Base-by-base conservation (phyloP, 2,888 invertebrate species). In the Protonemura montana region DNA sequence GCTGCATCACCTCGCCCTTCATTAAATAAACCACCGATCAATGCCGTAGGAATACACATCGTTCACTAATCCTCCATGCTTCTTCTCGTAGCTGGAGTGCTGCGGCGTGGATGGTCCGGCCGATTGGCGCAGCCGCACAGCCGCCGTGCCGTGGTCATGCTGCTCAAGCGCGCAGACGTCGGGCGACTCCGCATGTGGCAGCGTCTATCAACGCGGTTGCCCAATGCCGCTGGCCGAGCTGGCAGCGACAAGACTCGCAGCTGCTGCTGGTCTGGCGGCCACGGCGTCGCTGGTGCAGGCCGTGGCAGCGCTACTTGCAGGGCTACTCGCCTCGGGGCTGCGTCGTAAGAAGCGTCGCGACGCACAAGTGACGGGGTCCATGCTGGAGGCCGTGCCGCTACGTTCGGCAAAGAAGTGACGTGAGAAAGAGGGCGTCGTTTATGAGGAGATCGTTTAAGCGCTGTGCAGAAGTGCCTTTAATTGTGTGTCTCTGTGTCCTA, bases 131-230 rank as follows among this genome's bases (percentile, higher is more conserved):
- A 35, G 42, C 25, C 26, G 7, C 29, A 5, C 28, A 81, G 83
- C 28, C 42, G 26, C 28, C 76, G 76, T 84, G 28, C 84, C 84
- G 25, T 84, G 84, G 84, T 84, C 84, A n/a, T 84, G 84, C 29
- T 84, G 84, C 76, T 2, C 84, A 3, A 27, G 59, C 16, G 84
- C 28, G 26, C 59, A 42, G n/a, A 27, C 84, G 27, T 1, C 59
- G 29, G 59, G 42, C 84, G 84, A 59, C 59, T 6, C 28, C 28
- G 42, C 76, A 1, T 84, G 84, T 21, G 59, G 25, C 1, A 13
- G 76, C 26, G n/a, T 84, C 25, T 27, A 84, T 29, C 84, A 84
- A 27, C 59, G 84, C 21, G 84, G 84, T 13, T 84, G 84, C 28
- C 27, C 29, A 0, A 13, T 13, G 28, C 84, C 81, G 7, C 81